Percentiles rank a stretch among this genome's conserved stretches.
phyloP scores from a whole-genome alignment of 2,113 vertebrate species.

The Leptocoma aspasia region DNA sequence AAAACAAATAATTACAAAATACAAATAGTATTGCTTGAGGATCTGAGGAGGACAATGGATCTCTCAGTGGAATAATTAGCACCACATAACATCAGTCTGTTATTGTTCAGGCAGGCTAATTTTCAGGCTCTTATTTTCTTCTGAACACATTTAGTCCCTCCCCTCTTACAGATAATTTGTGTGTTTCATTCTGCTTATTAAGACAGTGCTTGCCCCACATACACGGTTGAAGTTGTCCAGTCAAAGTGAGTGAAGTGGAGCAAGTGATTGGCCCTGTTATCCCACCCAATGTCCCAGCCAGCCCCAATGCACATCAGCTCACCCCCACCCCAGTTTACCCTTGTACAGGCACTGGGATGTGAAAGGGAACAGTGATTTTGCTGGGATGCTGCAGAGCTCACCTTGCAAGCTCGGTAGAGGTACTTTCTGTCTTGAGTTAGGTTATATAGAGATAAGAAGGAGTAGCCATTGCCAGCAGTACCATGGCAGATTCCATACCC shows the following conservation, averaged over 20 bases:
- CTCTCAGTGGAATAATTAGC: slow-evolving; percentile 18
- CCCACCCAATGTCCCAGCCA: background rate
- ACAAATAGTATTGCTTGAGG: background rate
- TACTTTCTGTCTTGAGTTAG: slow-evolving; percentile 91
- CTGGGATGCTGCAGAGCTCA: slow-evolving; percentile 25
- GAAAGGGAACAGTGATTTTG: background rate
- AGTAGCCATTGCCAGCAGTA: slow-evolving; percentile 90
- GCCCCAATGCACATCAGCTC: background rate
- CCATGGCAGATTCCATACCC: slow-evolving; percentile 96
- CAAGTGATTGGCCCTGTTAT: background rate
- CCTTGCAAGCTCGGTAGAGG: slow-evolving; percentile 94
- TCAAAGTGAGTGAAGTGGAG: background rate
- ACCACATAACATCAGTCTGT: background rate
- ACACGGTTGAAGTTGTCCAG: rapidly evolving
- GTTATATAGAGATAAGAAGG: slow-evolving; percentile 90
- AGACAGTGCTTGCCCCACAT: rapidly evolving
- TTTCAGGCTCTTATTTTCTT: background rate
- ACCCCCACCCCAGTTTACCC: background rate
- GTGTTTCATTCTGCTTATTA: background rate
- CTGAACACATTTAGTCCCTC: background rate
- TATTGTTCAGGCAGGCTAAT: background rate
- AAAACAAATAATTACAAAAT: slow-evolving; percentile 35
- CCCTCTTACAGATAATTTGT: background rate
- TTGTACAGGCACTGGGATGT: rapidly evolving
- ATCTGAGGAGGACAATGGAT: background rate